Evolutionary conservation across 2,888 invertebrate genomes (phyloP).

Genomic region (Rhamnusium bicolor): DNA sequence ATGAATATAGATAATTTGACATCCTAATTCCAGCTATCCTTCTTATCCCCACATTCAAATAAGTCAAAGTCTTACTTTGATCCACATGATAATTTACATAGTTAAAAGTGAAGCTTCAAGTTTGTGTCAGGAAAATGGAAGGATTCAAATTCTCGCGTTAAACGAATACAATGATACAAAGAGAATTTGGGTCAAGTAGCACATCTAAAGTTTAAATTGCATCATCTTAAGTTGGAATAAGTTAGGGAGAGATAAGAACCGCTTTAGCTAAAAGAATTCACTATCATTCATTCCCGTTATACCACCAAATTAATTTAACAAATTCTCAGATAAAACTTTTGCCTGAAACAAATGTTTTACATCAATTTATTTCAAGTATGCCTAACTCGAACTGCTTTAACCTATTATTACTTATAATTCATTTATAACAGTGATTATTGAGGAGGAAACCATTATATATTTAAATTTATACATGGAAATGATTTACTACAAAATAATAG

Average conservation of each 20-base stretch:
- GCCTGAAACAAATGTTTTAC: conserved; percentile 56
- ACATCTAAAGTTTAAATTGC: conserved; percentile 64
- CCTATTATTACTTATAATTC: background rate
- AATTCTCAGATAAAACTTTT: conserved; percentile 59
- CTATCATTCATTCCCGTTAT: conserved; percentile 59
- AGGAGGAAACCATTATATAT: too few relatives aligned
- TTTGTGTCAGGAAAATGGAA: conserved; percentile 49
- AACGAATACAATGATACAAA: conserved; percentile 58
- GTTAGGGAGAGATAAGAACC: conserved; percentile 60
- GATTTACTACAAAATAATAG: too few relatives aligned
- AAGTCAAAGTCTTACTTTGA: conserved; percentile 26
- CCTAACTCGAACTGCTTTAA: background rate
- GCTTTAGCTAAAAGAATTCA: conserved; percentile 58
- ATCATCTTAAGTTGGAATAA: conserved; percentile 62
- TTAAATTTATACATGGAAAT: too few relatives aligned
- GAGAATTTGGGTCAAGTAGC: conserved; percentile 61
- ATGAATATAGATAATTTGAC: background rate
- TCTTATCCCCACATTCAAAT: conserved; percentile 10
- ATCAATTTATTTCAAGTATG: conserved; percentile 48
- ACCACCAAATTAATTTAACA: conserved; percentile 60
- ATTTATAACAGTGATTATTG: too few relatives aligned
- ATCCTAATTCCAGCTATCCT: background rate
- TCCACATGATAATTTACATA: conserved; percentile 44
- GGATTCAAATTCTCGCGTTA: conserved; percentile 53
- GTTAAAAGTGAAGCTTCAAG: conserved; percentile 35